Evolutionary conservation across 92 coral and sea anemone genomes (phyloP).

Genomic region (Zoanthus solanderi): DNA sequence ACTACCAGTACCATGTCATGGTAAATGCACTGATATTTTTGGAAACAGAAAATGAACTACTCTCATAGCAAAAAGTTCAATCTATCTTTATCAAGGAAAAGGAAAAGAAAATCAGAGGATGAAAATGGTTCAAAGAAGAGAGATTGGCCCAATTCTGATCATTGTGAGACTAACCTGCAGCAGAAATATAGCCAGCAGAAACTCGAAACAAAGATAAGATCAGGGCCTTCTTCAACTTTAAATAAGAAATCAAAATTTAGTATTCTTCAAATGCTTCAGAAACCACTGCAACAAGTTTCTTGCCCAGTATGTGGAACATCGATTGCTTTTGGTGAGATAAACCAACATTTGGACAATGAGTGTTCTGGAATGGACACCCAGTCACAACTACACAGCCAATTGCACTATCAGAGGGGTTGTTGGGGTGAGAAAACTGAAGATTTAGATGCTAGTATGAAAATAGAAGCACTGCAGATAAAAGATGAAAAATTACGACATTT

Average conservation of each 20-base stretch:
- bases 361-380: constrained; percentile 54
- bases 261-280: constrained; percentile 58
- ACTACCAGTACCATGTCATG: too few species aligned
- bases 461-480: too few species aligned
- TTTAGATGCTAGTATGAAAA: too few species aligned
- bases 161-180: neutral
- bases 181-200: neutral
- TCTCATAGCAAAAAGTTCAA: neutral
- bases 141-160: neutral
- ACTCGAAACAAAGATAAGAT: neutral
- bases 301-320: constrained; percentile 82
- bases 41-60: neutral
- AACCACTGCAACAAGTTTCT: constrained; percentile 57
- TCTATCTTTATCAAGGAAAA: constrained; percentile 33
- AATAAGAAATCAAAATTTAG: constrained; percentile 7
- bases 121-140: neutral
- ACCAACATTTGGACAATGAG: constrained; percentile 84
- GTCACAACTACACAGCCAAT: neutral
- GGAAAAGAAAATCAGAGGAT: constrained; percentile 20
- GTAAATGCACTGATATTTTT: neutral
- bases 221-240: neutral
- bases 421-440: neutral
- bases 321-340: constrained; percentile 72
- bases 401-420: neutral
- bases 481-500: too few species aligned